These are phyloP conservation scores for Pachyramphus minor DNA, from an alignment of 2,113 vertebrate genomes.

Conservation along the genomic window DNA sequence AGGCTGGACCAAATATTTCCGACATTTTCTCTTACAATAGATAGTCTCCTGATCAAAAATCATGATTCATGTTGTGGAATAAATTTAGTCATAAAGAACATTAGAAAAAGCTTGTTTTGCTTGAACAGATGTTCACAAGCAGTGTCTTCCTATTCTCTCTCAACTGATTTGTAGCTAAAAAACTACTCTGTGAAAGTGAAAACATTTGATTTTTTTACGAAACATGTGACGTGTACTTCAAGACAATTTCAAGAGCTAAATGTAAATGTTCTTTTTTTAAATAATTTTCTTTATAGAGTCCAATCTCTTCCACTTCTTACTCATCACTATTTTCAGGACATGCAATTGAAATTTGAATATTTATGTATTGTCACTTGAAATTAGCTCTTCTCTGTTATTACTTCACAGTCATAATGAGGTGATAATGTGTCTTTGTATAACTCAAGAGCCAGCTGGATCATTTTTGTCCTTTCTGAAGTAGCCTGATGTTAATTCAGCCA, in stretches of 20 bases:
- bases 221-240: not conserved
- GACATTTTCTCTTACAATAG: not conserved
- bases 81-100: not conserved
- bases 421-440: conserved; percentile 40
- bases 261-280: not conserved
- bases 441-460: conserved; percentile 51
- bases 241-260: not conserved
- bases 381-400: conserved; percentile 38
- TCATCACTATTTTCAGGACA: not conserved
- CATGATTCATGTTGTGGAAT: not conserved
- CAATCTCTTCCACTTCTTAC: not conserved
- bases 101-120: not conserved
- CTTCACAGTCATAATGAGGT: conserved; percentile 38
- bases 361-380: conserved; percentile 27
- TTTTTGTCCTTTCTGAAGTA: conserved; percentile 25
- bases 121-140: not conserved
- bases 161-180: not conserved
- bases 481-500: conserved; percentile 12
- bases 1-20: not conserved
- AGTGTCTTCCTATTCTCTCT: not conserved
- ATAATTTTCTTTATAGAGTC: not conserved
- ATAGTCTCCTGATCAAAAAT: not conserved
- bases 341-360: conserved; percentile 26
- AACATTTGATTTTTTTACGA: not conserved
- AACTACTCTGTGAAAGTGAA: not conserved